Evolutionary conservation across 2,113 vertebrate species (phyloP), one percentile per base, ranked within the genome.

Genomic region (Copsychus sechellarum): DNA sequence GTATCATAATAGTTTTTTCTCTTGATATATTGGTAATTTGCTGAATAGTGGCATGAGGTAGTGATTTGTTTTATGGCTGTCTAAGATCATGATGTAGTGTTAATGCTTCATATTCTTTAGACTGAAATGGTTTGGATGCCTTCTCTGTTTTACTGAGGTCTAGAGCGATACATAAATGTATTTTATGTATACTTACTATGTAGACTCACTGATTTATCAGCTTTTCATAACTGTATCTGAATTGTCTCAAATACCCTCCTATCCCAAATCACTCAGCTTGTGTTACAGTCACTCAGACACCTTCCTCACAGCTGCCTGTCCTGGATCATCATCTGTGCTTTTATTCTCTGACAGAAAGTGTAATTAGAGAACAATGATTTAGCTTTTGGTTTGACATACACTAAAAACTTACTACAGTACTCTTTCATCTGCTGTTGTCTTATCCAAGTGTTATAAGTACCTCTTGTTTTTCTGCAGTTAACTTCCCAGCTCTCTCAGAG

Each of bases 381-480:
- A 88, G 43, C 43, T 95, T 94, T 93, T 73, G 47, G 29, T 33
- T 90, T 94, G 66, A 61, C 33, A 19, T n/a, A 81, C 19, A 62
- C 58, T 72, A 65, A 40, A 78, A n/a, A 47, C 62, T 50, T 89
- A 18, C 2, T 71, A 21, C 45, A 50, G 5, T 67, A 14, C 22
- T 47, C 12, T 90, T 74, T 79, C 19, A 57, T 72, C 48, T 80
- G 54, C 74, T 80, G 26, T 83, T 43, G 5, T 81, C 56, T 70
- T 72, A 71, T 31, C 38, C 45, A 50, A 47, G 36, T 42, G 48
- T 85, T 91, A 7, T 16, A 88, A 67, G 56, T 64, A 33, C 23
- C 64, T 91, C 56, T 69, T 65, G 17, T 20, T 94, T 94, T 61
- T 86, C 71, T 88, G 21, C n/a, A 58, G n/a, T 90, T 87, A 91